phyloP scores from a whole-genome alignment of 2,113 vertebrate species.

The Rhynchomys soricoides region DNA sequence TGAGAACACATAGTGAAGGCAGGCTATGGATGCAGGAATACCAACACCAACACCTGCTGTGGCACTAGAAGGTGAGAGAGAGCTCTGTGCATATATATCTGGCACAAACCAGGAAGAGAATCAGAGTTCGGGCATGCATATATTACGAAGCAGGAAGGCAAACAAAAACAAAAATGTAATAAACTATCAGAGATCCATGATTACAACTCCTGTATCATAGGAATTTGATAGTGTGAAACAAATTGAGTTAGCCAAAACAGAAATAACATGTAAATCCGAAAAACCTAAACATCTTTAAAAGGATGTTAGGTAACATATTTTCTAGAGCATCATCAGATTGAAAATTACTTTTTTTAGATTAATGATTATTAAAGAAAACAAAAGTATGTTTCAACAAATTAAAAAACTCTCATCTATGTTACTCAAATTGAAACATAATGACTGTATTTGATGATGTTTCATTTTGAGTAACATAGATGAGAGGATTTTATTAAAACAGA shows the following conservation, averaged over 20 bases:
- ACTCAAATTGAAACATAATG: neutral
- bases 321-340: neutral
- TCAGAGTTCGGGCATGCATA: neutral
- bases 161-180: neutral
- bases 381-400: neutral
- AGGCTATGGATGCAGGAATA: neutral
- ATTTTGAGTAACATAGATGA: no score
- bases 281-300: neutral
- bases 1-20: neutral
- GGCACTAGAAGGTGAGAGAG: neutral
- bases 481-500: neutral
- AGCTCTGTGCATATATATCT: neutral
- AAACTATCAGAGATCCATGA: neutral
- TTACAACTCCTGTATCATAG: neutral
- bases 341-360: neutral
- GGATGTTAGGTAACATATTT: neutral
- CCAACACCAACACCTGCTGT: neutral
- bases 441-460: neutral
- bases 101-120: neutral
- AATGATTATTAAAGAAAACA: neutral
- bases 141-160: neutral
- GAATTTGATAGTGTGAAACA: neutral
- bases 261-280: neutral
- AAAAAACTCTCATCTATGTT: neutral
- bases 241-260: slow-evolving; percentile 41